Conservation (phyloP, 2,888 invertebrate species). For the Cheilosia grossa region DNA sequence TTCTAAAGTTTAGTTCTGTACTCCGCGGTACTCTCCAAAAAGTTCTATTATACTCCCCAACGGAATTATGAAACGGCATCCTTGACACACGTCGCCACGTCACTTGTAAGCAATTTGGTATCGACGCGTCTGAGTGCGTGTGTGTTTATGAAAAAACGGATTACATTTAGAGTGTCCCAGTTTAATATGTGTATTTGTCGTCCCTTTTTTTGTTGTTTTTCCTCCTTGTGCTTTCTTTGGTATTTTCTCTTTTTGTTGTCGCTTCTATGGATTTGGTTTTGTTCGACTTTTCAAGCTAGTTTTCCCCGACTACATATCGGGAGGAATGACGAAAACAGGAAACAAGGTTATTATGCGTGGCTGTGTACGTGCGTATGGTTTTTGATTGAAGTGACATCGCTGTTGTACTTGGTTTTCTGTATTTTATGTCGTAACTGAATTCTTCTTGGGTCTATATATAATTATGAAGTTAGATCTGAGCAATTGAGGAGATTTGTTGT, state of each 20-base stretch:
- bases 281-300: constrained; percentile 36
- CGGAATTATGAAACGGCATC: no score
- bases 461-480: no score
- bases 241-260: not conserved
- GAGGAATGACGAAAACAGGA: constrained; percentile 35
- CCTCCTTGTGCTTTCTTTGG: constrained; percentile 3
- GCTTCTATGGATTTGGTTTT: constrained; percentile 47
- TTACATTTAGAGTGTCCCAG: constrained; percentile 51
- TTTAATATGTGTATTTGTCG: constrained; percentile 47
- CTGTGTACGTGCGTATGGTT: no score
- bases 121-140: not conserved
- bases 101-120: constrained; percentile 27
- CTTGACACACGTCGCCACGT: not conserved
- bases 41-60: no score
- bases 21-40: no score
- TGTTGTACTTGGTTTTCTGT: no score
- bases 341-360: constrained; percentile 14
- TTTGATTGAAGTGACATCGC: no score
- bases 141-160: not conserved
- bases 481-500: no score
- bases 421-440: no score
- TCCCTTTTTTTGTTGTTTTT: constrained; percentile 3
- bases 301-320: constrained; percentile 2
- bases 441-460: no score
- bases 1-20: no score